Evolutionary conservation across 2,113 vertebrate species (phyloP), one percentile per base, ranked within the genome.

Genomic region (Bufo bufo): DNA sequence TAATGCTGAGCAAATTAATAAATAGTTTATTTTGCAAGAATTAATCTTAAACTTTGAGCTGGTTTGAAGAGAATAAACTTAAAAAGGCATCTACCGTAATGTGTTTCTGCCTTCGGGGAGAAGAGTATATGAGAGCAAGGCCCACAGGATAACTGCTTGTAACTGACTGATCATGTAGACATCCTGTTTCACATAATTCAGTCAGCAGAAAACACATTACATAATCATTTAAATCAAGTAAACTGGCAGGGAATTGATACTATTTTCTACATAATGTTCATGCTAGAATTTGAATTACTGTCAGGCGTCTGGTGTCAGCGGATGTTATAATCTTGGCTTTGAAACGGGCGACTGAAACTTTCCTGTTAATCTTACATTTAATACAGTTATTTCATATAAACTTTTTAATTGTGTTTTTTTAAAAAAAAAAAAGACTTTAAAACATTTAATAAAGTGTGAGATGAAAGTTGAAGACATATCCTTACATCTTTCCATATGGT

Each of bases 181-280:
- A 85, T 77, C 71, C 71, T 75, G 69, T 85, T 85, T 85, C 84
- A 85, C 72, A 85, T 85, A 85, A 85, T 85, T 85, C 56, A 85
- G 71, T 85, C 84, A 77, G 84, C 74, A 85, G 84, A 59, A 85
- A 85, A 77, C 69, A 61, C 84, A 85, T 85, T 85, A 85, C 71
- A 77, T 63, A 85, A 85, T 77, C 59, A 77, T 85, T 85, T 77
- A 85, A 85, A 85, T 85, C 66, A 61, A 85, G 77, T 85, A 85
- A 85, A 59, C 84, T 85, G 56, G 72, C 56, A 77, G 56, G 45
- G 72, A 85, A 85, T 63, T 85, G 72, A 85, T 75, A 85, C 84
- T 50, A 85, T 59, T 85, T 85, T 85, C 84, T 77, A 47, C 72
- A 77, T 85, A 77, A 77, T 77, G 56, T 77, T 59, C 84, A 77